Evolutionary conservation across 2,888 invertebrate species (phyloP).

Genomic region (Bruchidius siliquastri): DNA sequence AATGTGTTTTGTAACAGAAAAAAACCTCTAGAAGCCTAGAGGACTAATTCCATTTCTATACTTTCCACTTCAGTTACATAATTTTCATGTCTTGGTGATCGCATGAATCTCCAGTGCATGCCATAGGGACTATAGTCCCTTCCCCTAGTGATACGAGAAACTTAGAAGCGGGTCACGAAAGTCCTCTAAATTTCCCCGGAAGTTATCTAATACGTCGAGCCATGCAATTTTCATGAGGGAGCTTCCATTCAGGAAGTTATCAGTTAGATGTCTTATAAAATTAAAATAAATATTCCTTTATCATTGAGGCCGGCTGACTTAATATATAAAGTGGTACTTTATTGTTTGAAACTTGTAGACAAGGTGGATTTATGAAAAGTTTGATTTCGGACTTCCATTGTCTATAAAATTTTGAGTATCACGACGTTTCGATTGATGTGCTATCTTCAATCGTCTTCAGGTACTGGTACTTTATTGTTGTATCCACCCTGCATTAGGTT

Average conservation of each 20-base stretch:
- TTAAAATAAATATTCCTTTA: neutral
- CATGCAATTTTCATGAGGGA: neutral
- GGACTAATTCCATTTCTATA: too few relatives aligned
- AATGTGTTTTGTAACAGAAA: too few relatives aligned
- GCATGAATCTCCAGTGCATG: neutral
- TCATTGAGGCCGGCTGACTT: neutral
- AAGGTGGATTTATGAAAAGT: too few relatives aligned
- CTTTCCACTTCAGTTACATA: too few relatives aligned
- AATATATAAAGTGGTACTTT: neutral
- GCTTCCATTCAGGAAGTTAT: neutral
- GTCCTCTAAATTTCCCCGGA: neutral
- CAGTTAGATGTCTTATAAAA: neutral
- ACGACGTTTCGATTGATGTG: too few relatives aligned
- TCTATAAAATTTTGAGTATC: too few relatives aligned
- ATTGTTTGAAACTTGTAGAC: too few relatives aligned
- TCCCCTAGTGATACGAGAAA: neutral
- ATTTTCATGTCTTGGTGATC: neutral
- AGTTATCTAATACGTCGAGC: neutral
- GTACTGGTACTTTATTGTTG: too few relatives aligned
- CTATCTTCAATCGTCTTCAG: too few relatives aligned
- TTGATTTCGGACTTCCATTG: too few relatives aligned
- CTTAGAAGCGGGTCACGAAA: neutral
- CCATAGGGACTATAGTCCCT: neutral
- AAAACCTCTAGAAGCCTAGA: too few relatives aligned
- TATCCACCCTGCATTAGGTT: too few relatives aligned